Evolutionary conservation across 1,140 invertebrate genomes (phyloP), one percentile per base, ranked within the genome.

Genomic region (Euborellia annulipes): DNA sequence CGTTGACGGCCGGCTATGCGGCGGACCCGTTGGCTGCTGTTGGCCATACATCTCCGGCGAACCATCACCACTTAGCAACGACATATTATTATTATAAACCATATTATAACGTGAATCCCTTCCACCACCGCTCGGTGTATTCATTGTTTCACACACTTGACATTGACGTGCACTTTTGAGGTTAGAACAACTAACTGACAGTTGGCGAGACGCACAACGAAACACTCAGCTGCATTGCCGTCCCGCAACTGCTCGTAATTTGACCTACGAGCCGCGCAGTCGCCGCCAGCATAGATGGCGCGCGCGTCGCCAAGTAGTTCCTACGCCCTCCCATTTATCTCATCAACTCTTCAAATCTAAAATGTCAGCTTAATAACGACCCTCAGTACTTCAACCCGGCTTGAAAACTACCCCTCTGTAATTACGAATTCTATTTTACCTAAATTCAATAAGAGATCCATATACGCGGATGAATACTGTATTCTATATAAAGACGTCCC

Each of bases 91-190:
- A 61, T 76, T 76, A 67, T 85, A 85, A 61, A 78, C 76, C 67
- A 84, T 75, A 68, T 78, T 80, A 66, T 83, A 85, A 62, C 82
- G 79, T 78, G 79, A 76, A 73, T 85, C 82, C 71, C 79, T 73
- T 69, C 76, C 76, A 72, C 80, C 80, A 65, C 77, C 76, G 43
- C 58, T 55, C 68, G 81, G 76, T 62, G 75, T 73, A 70, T 81
- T 78, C 78, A 81, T 82, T 64, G 72, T 55, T 54, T 39, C 46
- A 50, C 46, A 34, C 30, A 18, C 22, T 27, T 4, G 16, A 36
- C 19, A 6, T 34, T 21, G 20, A 27, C 8, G 8, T 36, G n/a
- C 23, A 9, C 23, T 18, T 27, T 27, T 43, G 16, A 14, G 11
- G 20, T 11, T 7, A 18, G 23, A 27, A 32, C 30, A 48, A 36